A percentile compares a stretch with the other conserved stretches of the same genome.
phyloP scores from a whole-genome alignment of 2,113 vertebrate species.

The Oncorhynchus kisutch region DNA sequence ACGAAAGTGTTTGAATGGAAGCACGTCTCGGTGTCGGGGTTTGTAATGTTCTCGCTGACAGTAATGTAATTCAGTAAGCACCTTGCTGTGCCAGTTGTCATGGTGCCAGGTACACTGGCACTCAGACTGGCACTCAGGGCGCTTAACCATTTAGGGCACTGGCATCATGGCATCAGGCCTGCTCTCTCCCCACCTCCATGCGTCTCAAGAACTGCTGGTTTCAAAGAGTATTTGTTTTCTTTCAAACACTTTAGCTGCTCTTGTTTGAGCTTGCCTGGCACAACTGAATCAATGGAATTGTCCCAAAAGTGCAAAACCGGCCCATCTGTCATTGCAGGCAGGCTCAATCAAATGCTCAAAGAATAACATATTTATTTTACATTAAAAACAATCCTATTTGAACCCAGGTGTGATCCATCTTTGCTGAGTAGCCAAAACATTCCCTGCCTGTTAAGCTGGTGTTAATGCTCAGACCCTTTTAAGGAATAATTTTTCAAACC shows the following conservation, averaged over 20 bases:
- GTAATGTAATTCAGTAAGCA: conserved; percentile 64
- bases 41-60: conserved; percentile 65
- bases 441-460: conserved; percentile 32
- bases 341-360: too few species aligned
- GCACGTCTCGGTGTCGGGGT: conserved; percentile 42
- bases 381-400: too few species aligned
- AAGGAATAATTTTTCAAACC: conserved; percentile 29
- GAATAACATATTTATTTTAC: too few species aligned
- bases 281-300: too few species aligned
- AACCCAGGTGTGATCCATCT: background rate
- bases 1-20: conserved; percentile 55
- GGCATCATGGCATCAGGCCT: conserved; percentile 61
- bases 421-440: conserved; percentile 55
- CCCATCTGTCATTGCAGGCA: too few species aligned
- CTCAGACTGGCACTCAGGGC: conserved; percentile 63
- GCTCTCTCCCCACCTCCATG: conserved; percentile 58
- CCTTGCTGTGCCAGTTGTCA: conserved; percentile 65
- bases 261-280: too few species aligned
- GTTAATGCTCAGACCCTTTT: conserved; percentile 47
- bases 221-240: too few species aligned
- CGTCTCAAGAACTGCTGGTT: conserved; percentile 44
- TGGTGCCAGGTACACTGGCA: conserved; percentile 68
- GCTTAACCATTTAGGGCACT: conserved; percentile 73
- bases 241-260: too few species aligned
- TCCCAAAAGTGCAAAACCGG: too few species aligned